Base-by-base conservation (phyloP, 2,113 vertebrate genomes). In the Poecile atricapillus region DNA sequence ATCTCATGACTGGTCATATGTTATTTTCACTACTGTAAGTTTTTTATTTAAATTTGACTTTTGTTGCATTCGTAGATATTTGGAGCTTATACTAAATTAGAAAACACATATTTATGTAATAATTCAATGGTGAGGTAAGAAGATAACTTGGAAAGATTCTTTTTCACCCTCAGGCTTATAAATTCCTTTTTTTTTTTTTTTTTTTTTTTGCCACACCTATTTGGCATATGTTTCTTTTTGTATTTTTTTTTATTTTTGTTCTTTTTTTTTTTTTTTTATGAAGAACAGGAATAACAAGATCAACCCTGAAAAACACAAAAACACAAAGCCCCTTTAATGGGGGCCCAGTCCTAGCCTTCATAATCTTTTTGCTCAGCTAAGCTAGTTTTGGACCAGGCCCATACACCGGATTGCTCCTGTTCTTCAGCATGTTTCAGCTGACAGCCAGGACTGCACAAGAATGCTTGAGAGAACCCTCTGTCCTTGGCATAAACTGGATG, bases 51-150 rank as follows among this genome's bases (percentile, higher is more conserved):
- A 62, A 90, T 87, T 67, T 77, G 3, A 86, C 13, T 78, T 85
- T 46, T 39, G 41, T 62, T 89, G 31, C 25, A 31, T 53, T 60
- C 15, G 17, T 30, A 80, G 76, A 37, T 87, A 82, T 94, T 88
- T 92, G 47, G 47, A 84, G 19, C 6, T 67, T 52, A 53, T 53
- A 56, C 47, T 90, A 83, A 95, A 69, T 77, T 89, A 81, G 28
- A 95, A 87, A 78, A 67, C 15, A 58, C 20, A 12, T 92, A 95
- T 94, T 94, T 93, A 89, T 56, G 58, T 87, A 96, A 74, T 50
- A 94, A 83, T 62, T 89, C 56, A 52, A 24, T 2, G 7, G 12
- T 44, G 20, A 85, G 18, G 63, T 39, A 88, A 64, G 44, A 65
- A 79, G 83, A 94, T 67, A 74, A 55, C 35, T 92, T 79, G 56